Conservation (phyloP, 1,140 invertebrate species). For the Lasioglossum albipes region DNA sequence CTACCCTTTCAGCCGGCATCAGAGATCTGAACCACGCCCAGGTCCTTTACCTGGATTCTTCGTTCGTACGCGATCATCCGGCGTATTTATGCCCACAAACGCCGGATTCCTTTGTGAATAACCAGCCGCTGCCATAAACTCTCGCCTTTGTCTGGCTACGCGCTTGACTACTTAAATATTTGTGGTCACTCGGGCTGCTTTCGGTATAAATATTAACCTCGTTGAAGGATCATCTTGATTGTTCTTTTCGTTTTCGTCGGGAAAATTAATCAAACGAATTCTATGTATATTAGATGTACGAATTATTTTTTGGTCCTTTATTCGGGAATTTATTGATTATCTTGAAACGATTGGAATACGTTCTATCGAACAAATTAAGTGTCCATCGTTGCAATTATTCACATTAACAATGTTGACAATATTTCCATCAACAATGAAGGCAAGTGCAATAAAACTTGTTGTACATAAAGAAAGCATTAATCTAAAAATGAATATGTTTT, state of each 20-base stretch:
- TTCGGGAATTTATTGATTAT: no score
- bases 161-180: slow-evolving; percentile 17
- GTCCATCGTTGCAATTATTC: no score
- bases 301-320: no score
- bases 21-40: neutral
- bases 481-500: no score
- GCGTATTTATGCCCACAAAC: neutral
- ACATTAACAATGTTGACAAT: no score
- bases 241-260: neutral
- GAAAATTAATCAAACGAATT: neutral
- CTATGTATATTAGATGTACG: no score
- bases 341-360: no score
- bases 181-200: neutral
- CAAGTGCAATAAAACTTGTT: no score
- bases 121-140: neutral
- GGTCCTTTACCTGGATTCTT: neutral
- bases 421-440: no score
- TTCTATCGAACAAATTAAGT: no score
- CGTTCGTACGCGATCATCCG: neutral
- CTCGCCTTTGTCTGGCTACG: neutral
- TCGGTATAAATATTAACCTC: neutral
- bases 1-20: neutral
- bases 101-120: slow-evolving; percentile 10
- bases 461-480: no score
- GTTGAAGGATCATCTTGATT: neutral